Evolutionary conservation across 1,140 invertebrate genomes (phyloP).

Genomic region (Euwallacea similis): DNA sequence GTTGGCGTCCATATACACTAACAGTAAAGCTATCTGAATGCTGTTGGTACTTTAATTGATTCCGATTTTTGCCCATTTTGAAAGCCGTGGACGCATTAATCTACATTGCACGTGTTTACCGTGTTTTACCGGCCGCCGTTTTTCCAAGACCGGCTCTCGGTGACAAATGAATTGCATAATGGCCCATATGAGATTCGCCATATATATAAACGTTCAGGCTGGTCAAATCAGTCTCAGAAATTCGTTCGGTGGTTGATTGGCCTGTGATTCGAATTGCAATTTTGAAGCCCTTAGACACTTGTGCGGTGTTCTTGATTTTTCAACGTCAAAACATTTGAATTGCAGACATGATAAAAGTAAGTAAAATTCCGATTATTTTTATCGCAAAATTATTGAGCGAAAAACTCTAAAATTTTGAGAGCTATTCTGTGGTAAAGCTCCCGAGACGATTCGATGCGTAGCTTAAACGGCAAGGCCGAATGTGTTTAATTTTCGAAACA

Average conservation of each 20-base stretch:
- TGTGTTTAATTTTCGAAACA: no score
- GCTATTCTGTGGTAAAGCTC: no score
- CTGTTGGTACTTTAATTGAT: slow-evolving; percentile 22
- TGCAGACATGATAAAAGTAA: slow-evolving; percentile 18
- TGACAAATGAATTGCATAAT: slow-evolving; percentile 33
- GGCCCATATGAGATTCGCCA: slow-evolving; percentile 28
- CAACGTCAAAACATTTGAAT: neutral
- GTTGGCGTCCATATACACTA: neutral
- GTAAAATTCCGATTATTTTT: neutral
- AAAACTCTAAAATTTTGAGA: no score
- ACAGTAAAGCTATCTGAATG: slow-evolving; percentile 1
- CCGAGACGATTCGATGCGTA: no score
- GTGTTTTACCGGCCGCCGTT: slow-evolving; percentile 10
- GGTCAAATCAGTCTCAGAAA: slow-evolving; percentile 18
- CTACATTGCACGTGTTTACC: slow-evolving; percentile 21
- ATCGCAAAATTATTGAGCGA: no score
- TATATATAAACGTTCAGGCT: slow-evolving; percentile 26
- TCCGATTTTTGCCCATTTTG: slow-evolving; percentile 15
- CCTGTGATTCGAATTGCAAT: no score
- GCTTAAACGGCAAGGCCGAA: no score
- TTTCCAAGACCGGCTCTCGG: slow-evolving; percentile 23
- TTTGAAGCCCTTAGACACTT: no score
- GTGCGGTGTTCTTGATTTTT: no score
- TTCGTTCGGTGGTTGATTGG: slow-evolving; percentile 16
- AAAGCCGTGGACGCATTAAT: slow-evolving; percentile 8